phyloP scores from a whole-genome alignment of 2,113 vertebrate species.

The Panthera uncia region DNA sequence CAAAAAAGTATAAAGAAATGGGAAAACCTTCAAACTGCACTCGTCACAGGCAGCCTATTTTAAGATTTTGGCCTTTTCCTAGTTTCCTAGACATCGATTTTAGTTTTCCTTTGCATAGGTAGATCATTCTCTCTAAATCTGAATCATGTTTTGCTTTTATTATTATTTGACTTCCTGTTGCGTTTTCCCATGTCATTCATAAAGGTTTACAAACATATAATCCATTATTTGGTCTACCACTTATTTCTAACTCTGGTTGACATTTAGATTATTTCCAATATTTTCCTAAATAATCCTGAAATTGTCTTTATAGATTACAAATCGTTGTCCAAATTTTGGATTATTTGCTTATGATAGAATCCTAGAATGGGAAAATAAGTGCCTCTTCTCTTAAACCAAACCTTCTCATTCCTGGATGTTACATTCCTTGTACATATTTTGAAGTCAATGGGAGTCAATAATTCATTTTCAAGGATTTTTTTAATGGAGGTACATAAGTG shows the following conservation, averaged over 20 bases:
- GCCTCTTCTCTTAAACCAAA: neutral
- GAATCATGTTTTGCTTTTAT: neutral
- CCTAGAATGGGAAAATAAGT: neutral
- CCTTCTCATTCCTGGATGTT: neutral
- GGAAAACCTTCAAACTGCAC: neutral
- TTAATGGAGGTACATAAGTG: neutral
- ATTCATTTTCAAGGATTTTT: neutral
- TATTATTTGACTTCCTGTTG: neutral
- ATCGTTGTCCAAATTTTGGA: neutral
- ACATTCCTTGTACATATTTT: neutral
- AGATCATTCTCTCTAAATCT: neutral
- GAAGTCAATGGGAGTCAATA: neutral
- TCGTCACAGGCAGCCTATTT: neutral
- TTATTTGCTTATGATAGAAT: neutral
- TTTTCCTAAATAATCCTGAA: neutral
- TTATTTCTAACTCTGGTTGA: neutral
- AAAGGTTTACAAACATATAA: neutral
- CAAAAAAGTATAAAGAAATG: neutral
- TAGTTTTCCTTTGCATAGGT: neutral
- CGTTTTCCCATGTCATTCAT: neutral
- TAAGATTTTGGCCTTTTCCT: neutral
- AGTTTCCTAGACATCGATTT: neutral
- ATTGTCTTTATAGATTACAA: neutral
- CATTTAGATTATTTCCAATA: constrained; percentile 6
- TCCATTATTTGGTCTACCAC: neutral